Percentiles rank a stretch among this genome's conserved stretches.
Conservation (phyloP, 2,113 vertebrate species). For the Siniperca knerii region DNA sequence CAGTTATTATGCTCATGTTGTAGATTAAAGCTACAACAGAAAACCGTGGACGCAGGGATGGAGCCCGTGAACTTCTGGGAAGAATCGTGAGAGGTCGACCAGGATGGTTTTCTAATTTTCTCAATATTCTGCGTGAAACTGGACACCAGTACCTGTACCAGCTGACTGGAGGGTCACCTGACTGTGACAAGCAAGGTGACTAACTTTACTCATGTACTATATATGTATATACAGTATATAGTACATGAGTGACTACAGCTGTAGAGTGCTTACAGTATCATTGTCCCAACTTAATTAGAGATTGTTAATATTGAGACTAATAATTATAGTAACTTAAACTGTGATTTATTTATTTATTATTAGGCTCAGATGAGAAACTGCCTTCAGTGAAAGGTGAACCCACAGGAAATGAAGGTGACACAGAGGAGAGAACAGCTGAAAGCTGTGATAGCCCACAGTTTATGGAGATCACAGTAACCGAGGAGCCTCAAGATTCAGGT, state of each 20-base stretch:
- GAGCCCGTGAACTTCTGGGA: slow-evolving; percentile 86
- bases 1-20: slow-evolving; percentile 31
- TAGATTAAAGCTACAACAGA: slow-evolving; percentile 80
- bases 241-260: no score
- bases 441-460: not conserved
- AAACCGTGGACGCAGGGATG: slow-evolving; percentile 74
- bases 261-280: not conserved
- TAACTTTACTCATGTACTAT: not conserved
- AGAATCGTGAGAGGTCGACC: slow-evolving; percentile 86
- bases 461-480: not conserved
- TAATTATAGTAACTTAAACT: not conserved
- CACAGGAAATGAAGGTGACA: not conserved
- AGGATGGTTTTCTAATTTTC: slow-evolving; percentile 90
- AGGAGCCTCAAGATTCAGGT: slow-evolving; percentile 11
- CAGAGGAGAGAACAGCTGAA: slow-evolving; percentile 13
- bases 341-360: slow-evolving; percentile 1
- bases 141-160: slow-evolving; percentile 80
- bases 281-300: not conserved
- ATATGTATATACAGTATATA: not conserved
- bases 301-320: not conserved
- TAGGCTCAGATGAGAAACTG: slow-evolving; percentile 6
- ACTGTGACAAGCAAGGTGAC: slow-evolving; percentile 54
- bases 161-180: slow-evolving; percentile 75
- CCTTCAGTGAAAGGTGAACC: slow-evolving; percentile 20
- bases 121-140: slow-evolving; percentile 80